Percentiles rank a stretch among this genome's conserved stretches.
Conservation (phyloP, 2,113 vertebrate genomes). For the Nestor notabilis region DNA sequence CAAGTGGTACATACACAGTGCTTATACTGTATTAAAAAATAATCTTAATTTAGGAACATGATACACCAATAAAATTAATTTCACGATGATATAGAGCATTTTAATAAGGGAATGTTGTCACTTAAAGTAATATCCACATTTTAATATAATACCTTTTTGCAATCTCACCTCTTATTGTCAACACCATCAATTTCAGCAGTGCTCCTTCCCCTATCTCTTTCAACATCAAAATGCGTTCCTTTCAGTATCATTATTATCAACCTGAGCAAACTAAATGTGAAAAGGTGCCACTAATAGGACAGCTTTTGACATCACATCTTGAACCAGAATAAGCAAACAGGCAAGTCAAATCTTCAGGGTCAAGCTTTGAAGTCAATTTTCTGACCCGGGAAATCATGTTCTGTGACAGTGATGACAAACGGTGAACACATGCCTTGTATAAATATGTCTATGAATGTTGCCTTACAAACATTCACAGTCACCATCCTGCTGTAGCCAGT, state of each 20-base stretch:
- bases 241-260: slow-evolving; percentile 74
- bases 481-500: neutral
- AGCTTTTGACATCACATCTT: slow-evolving; percentile 77
- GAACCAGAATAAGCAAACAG: slow-evolving; percentile 79
- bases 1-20: neutral
- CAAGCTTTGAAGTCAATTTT: slow-evolving; percentile 72
- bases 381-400: slow-evolving; percentile 74
- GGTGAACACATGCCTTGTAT: slow-evolving; percentile 51
- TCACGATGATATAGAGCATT: neutral
- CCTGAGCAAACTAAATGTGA: slow-evolving; percentile 74
- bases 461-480: slow-evolving; percentile 35
- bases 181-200: slow-evolving; percentile 72
- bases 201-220: slow-evolving; percentile 67
- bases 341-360: slow-evolving; percentile 75
- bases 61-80: neutral
- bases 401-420: slow-evolving; percentile 68
- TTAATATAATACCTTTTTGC: slow-evolving; percentile 50
- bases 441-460: slow-evolving; percentile 51
- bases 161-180: slow-evolving; percentile 72
- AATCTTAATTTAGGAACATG: neutral
- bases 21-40: neutral
- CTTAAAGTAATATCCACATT: slow-evolving; percentile 27
- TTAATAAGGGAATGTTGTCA: slow-evolving; percentile 37
- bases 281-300: slow-evolving; percentile 78
- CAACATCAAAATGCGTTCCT: slow-evolving; percentile 72